Base-by-base conservation (phyloP, 2,113 vertebrate genomes). In the Solenodon paradoxus region DNA sequence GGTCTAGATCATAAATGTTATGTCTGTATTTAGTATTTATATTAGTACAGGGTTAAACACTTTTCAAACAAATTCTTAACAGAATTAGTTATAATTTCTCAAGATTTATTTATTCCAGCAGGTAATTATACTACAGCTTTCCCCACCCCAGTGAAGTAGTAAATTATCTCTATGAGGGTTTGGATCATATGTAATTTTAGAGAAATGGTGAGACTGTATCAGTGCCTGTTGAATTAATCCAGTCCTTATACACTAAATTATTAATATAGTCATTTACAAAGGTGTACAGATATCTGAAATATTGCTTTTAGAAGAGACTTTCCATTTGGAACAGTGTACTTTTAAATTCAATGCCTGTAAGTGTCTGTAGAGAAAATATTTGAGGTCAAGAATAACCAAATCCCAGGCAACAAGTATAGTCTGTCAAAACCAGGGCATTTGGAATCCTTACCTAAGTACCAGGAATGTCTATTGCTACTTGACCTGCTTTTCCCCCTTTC, bases 331-430 rank as follows among this genome's bases (percentile, higher is more conserved):
- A 84, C 28, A 69, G 64, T 13, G 11, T n/a, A 72, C n/a, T 84
- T 95, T 95, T 26, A 92, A 92, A 92, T 93, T 19, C 0, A 59
- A 89, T 83, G 86, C 47, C 53, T 90, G 0, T 63, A 64, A 95
- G 47, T 90, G 32, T 72, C 53, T 57, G 8, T 35, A 68, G 38
- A 90, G 92, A 93, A 96, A 91, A 96, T 74, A 92, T 80, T 80
- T 94, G 77, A 51, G 90, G 84, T 92, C 80, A 95, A 85, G 75
- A 96, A 78, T 81, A 95, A 77, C 35, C 84, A 97, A 96, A 90
- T 81, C 80, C 42, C 84, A 69, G n/a, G 90, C 45, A 95, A 28
- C 20, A 96, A 95, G 80, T 47, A 53, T 11, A 64, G 24, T 90
- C 59, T 92, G 84, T 96, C 77, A 96, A 93, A 88, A 45, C 28